Percentiles rank a stretch among this genome's conserved stretches.
Evolutionary conservation across 2,888 invertebrate genomes (phyloP).

Genomic region (Aphrophora alni): DNA sequence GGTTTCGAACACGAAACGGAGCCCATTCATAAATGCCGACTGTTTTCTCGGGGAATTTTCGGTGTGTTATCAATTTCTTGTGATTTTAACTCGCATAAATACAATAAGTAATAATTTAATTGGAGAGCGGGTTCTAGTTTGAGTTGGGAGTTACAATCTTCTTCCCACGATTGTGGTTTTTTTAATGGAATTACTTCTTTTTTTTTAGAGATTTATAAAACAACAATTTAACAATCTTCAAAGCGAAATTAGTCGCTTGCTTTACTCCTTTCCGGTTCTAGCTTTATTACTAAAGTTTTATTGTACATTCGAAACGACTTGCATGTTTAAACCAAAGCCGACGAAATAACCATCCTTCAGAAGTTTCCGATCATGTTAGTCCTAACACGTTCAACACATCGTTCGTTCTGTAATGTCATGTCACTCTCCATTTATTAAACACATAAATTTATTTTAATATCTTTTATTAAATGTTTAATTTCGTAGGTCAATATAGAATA

Average conservation of each 20-base stretch:
- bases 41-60: neutral
- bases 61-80: neutral
- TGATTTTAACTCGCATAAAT: neutral
- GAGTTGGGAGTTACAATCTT: neutral
- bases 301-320: neutral
- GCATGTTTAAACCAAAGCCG: neutral
- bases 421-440: too few relatives aligned
- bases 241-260: neutral
- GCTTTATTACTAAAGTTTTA: neutral
- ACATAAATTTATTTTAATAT: too few relatives aligned
- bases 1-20: neutral
- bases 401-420: too few relatives aligned
- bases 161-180: constrained; percentile 2
- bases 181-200: constrained; percentile 2
- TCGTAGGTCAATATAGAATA: too few relatives aligned
- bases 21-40: too few relatives aligned
- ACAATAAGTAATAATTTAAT: neutral
- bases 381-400: too few relatives aligned
- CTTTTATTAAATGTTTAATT: too few relatives aligned
- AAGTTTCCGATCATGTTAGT: neutral
- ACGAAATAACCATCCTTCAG: neutral
- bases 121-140: neutral
- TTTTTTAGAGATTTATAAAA: constrained; percentile 1
- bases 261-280: neutral
- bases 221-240: constrained; percentile 9